Evolutionary conservation across 1,140 invertebrate species (phyloP), one percentile per base, ranked within the genome.

Genomic region (Callitettix versicolor): DNA sequence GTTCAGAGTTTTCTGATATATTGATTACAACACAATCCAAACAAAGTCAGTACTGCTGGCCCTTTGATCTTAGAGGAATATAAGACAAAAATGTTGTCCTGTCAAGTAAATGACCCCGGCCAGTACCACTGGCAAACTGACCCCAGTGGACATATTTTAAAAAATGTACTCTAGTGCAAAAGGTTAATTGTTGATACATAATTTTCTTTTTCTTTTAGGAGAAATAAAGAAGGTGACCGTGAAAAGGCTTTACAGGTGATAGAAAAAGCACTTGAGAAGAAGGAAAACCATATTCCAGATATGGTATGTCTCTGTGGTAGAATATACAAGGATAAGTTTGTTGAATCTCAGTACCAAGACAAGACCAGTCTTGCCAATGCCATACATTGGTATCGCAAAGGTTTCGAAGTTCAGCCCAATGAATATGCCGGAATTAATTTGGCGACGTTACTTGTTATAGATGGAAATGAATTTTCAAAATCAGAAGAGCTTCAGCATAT

Each of bases 391-490:
- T 99, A 99, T 69, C 79, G 94, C 57, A 93, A 96, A 77, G 95
- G 95, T 46, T 99, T 99, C 72, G 60, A 86, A 69, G 86, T 97
- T 33, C 95, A 98, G 67, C 95, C 95, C 2, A 97, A 99, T 72
- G 95, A 98, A 75, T 99, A 98, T 76, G 95, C 95, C 18, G 96
- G 95, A 33, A 98, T 99, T 56, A 99, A 99, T 78, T 77, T 99
- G 61, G 96, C 96, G 20, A 99, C 96, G 14, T 73, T 99, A 17
- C 73, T 99, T 30, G 94, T 98, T n/a, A 95, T 98, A 63, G 91
- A 86, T 62, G 97, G 96, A 33, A 93, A 96, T 72, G 89, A 95
- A 66, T 95, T 98, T 68, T 85, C 85, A 40, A 88, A 88, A 67
- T 93, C 89, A 18, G 83, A 86, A 64, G 92, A 95, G 69, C 70